These are phyloP conservation scores for Polyodon spathula DNA, from an alignment of 2,113 vertebrate genomes.

Conservation along the genomic window DNA sequence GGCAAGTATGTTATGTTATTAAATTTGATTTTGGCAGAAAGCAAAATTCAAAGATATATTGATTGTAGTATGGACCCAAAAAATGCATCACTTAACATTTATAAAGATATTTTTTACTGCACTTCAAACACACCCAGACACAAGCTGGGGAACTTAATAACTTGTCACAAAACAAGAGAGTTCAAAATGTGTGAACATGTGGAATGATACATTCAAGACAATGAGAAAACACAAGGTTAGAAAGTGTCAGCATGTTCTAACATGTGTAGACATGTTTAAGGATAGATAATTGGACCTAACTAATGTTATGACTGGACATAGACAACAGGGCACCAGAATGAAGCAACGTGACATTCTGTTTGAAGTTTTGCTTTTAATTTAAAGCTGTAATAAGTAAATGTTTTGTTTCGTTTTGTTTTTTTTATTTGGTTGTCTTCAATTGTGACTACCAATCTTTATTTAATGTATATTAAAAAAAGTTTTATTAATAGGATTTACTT, in stretches of 20 bases:
- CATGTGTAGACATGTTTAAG: constrained; percentile 12
- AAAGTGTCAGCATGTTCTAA: constrained; percentile 17
- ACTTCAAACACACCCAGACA: constrained; percentile 2
- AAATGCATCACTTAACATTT: too few species aligned
- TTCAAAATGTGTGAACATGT: constrained; percentile 2
- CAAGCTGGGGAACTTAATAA: constrained; percentile 1
- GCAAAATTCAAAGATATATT: too few species aligned
- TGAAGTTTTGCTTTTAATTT: too few species aligned
- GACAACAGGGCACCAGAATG: constrained; percentile 9
- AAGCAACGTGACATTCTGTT: background rate
- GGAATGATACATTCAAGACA: constrained; percentile 15
- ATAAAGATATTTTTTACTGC: background rate
- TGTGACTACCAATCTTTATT: too few species aligned
- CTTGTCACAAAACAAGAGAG: background rate
- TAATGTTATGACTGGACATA: constrained; percentile 21
- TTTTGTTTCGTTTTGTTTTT: too few species aligned
- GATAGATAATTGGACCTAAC: constrained; percentile 11
- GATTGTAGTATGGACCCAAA: too few species aligned
- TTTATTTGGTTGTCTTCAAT: too few species aligned
- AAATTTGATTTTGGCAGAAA: too few species aligned
- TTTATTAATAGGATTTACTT: too few species aligned
- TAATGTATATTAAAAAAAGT: too few species aligned
- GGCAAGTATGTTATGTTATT: too few species aligned
- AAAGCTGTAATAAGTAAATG: too few species aligned
- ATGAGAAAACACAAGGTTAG: constrained; percentile 13